Evolutionary conservation across 2,797 vertebrate genomes (phyloP).

Genomic region (Myotis daubentonii): DNA sequence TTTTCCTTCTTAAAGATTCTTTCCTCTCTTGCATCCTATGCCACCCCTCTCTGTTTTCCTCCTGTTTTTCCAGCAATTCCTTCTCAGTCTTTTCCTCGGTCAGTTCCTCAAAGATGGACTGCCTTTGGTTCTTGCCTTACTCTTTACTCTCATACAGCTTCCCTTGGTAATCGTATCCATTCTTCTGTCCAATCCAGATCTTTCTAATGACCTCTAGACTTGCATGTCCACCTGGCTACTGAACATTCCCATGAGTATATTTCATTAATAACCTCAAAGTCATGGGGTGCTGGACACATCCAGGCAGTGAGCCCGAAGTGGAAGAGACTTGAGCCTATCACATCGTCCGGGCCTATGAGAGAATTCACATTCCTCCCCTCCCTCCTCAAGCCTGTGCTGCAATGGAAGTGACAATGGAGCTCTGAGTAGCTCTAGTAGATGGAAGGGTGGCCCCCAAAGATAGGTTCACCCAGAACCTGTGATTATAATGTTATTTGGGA

Average conservation of each 20-base stretch:
- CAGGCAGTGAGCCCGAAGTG: background rate
- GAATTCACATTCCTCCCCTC: background rate
- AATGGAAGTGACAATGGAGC: background rate
- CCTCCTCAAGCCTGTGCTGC: background rate
- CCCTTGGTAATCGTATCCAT: background rate
- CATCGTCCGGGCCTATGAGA: background rate
- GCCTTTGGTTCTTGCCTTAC: background rate
- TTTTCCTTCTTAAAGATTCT: background rate
- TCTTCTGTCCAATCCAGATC: background rate
- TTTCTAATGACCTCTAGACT: background rate
- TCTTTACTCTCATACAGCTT: background rate
- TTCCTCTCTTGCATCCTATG: background rate
- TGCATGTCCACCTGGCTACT: background rate
- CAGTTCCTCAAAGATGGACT: background rate
- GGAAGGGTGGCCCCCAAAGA: background rate
- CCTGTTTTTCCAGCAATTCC: background rate
- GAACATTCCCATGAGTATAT: background rate
- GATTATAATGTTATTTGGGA: background rate
- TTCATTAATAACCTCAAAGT: background rate
- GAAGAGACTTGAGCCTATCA: background rate
- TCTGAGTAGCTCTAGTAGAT: background rate
- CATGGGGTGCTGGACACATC: background rate
- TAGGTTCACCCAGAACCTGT: background rate
- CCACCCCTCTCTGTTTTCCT: background rate
- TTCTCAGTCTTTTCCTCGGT: background rate